phyloP scores from a whole-genome alignment of 2,113 vertebrate genomes.

The Physeter macrocephalus region DNA sequence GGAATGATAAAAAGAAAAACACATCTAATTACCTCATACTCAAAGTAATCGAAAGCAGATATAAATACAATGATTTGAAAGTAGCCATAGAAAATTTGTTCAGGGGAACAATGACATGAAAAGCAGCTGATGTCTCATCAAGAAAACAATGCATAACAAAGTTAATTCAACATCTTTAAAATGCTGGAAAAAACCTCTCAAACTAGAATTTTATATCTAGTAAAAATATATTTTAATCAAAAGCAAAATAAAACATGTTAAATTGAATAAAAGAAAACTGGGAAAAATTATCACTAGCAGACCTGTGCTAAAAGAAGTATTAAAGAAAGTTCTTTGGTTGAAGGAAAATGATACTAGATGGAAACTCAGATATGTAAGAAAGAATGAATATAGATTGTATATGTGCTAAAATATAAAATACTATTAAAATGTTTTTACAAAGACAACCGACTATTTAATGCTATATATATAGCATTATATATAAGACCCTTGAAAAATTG shows the following conservation, averaged over 20 bases:
- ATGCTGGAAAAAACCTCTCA: neutral
- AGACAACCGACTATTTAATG: neutral
- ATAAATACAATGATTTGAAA: neutral
- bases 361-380: neutral
- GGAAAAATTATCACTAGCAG: neutral
- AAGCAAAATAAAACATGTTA: neutral
- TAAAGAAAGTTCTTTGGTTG: neutral
- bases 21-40: neutral
- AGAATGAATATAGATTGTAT: neutral
- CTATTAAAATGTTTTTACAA: neutral
- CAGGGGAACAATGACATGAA: neutral
- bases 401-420: neutral
- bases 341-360: neutral
- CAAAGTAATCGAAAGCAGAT: neutral
- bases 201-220: neutral
- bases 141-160: neutral
- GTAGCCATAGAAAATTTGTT: neutral
- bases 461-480: neutral
- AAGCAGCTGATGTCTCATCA: neutral
- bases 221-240: neutral
- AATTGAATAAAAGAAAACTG: neutral
- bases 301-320: neutral
- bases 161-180: neutral
- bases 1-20: neutral
- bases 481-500: neutral